Base-by-base conservation (phyloP, 1,140 invertebrate genomes). In the Phocides pigmalion region DNA sequence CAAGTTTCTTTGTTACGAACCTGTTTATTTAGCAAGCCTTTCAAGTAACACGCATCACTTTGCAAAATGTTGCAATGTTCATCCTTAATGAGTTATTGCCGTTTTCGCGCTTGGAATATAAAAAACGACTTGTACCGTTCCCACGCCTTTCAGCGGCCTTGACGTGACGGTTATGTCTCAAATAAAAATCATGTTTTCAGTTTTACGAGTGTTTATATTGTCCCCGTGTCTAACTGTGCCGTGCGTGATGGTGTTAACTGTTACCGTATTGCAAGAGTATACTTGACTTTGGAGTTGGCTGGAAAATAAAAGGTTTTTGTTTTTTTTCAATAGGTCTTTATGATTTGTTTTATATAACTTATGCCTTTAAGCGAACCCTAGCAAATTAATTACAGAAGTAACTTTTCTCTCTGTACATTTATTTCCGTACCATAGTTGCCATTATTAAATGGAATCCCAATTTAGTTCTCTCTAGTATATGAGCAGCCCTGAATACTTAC, bases 151-250 rank as follows among this genome's bases (percentile, higher is more conserved):
- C 35, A 39, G 35, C 11, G 19, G 9, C 42, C 17, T 12, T 46
- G 11, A 19, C 0, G 20, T 1, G 5, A 46, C 11, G 42, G 42
- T 22, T 46, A 20, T 46, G 17, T 8, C 42, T 46, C 25, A 51
- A 51, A 51, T 35, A 51, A 51, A 51, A 51, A 32, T 47, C 28
- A 35, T 8, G 25, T 51, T 16, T 51, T 51, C 25, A 51, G 28
- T 51, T 51, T 35, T 50, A 50, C 47, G 47, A 50, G 15, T 35
- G 28, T 35, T 50, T 50, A 35, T 50, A 17, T 50, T 35, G 47
- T 22, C 47, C 9, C 11, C 22, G 47, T 50, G 47, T 16, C 12
- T 25, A 47, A 47, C 20, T 25, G 20, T 47, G 14, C n/a, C 19
- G 46, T 28, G 46, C 22, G 46, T 49, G 46, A 20, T 12, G 44